Base-by-base conservation (phyloP, 1,140 invertebrate species). In the Ceratitis capitata region DNA sequence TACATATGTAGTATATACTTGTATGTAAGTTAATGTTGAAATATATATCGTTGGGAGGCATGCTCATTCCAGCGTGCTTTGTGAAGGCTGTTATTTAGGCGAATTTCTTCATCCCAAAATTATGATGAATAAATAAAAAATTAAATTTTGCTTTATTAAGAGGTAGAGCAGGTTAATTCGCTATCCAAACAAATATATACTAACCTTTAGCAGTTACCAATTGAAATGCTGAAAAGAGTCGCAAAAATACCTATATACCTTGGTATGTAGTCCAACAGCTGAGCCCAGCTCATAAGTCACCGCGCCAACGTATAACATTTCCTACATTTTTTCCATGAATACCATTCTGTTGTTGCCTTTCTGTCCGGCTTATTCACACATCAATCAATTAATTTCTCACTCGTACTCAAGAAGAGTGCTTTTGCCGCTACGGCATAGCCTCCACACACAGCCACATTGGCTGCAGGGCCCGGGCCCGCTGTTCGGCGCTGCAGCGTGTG, bases 301-400 rank as follows among this genome's bases (percentile, higher is more conserved):
- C 16, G 69, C 2, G 10, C 5, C 39, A n/a, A n/a, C n/a, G 42
- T 39, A 78, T 78, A 45, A 78, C 35, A 78, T 78, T 78, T 78
- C 69, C 69, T 78, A 45, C 69, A 78, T 78, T 45, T 35, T 78
- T 78, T 78, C 69, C 69, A 78, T 78, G 69, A 45, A 78, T 78
- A 26, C 69, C 42, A 45, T 45, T 78, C 45, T 78, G n/a, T n/a
- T 78, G 7, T 23, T 45, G 69, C n/a, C 42, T 47, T 78, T 78
- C 69, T 45, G 42, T 23, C n/a, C 69, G 69, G 39, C n/a, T 78
- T 78, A 78, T 45, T 78, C 39, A 78, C 69, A 78, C 69, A 78
- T 78, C 69, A 78, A 78, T 78, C 69, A 78, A 78, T 78, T 78
- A 78, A 78, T 78, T 78, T 78, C 39, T 78, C 69, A 78, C 69